A percentile compares a stretch with the other conserved stretches of the same genome.
Evolutionary conservation across 2,888 invertebrate genomes (phyloP).

Genomic region (Drosophila neotestacea): DNA sequence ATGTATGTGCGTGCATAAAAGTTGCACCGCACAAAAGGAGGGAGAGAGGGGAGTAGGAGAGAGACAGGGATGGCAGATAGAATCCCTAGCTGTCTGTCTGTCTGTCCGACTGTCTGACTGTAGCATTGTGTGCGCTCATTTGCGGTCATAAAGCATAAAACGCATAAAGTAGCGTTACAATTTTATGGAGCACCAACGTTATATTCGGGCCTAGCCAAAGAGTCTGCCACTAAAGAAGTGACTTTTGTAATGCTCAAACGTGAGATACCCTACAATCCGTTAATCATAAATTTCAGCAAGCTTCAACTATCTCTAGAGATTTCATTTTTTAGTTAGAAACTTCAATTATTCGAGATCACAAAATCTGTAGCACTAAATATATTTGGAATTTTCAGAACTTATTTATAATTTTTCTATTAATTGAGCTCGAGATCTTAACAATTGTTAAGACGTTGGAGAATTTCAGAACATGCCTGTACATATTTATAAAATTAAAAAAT

Average conservation of each 20-base stretch:
- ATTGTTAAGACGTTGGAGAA: no score
- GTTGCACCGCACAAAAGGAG: constrained; percentile 42
- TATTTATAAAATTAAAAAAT: no score
- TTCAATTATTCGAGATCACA: no score
- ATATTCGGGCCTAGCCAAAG: constrained; percentile 51
- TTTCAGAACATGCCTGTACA: no score
- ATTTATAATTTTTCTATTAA: no score
- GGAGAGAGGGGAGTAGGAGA: neutral
- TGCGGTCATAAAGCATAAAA: constrained; percentile 83
- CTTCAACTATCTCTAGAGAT: no score
- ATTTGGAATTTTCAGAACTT: no score
- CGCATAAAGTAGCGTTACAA: constrained; percentile 79
- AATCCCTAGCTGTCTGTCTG: constrained; percentile 25
- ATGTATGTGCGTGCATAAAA: constrained; percentile 52
- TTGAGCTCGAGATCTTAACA: no score
- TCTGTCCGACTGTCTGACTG: constrained; percentile 18
- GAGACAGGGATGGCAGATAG: constrained; percentile 1
- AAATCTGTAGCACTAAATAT: no score
- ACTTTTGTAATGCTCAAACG: neutral
- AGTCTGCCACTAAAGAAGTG: constrained; percentile 11
- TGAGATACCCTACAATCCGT: constrained; percentile 10
- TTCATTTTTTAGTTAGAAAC: no score
- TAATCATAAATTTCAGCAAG: no score
- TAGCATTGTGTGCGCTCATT: constrained; percentile 67
- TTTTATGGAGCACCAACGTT: constrained; percentile 75